Evolutionary conservation across 2,888 invertebrate species (phyloP), one percentile per base, ranked within the genome.

Genomic region (Sarcophaga rosellei): DNA sequence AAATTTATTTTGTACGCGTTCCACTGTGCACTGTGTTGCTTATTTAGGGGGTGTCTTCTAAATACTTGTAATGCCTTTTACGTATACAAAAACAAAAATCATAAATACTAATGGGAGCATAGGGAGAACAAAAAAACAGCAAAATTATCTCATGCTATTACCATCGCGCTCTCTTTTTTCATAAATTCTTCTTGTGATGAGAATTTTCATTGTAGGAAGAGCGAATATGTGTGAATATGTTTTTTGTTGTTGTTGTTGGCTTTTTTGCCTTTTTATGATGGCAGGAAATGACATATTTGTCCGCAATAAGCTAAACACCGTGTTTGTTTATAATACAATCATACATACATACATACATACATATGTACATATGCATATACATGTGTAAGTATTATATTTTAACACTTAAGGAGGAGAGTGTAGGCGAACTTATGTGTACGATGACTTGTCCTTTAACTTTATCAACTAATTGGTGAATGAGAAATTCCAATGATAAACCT

Each of bases 261-360:
- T 20, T n/a, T n/a, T 8, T 35, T 59, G n/a, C 59, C n/a, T 35
- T 72, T 35, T 61, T 57, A 20, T 45, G 66, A 63, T 20, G 75
- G 44, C 69, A 70, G 84, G 76, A 80, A 81, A 72, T 77, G 73
- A 75, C 74, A 79, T 72, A 79, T 79, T 72, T 66, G 65, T 76
- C 20, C 57, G 17, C 73, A 53, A 83, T 68, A 78, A 83, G 83
- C 68, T 69, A 78, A 78, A 78, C 23, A 62, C 70, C 63, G 63
- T 72, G 57, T 61, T 69, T 45, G 47, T 70, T 62, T 61, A 73
- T 53, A 63, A 75, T 47, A 63, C 47, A 17, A 12, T 23, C 12
- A 75, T 17, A 44, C 17, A 47, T 21, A 61, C 12, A 25, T n/a
- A 23, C 59, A 70, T 65, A 44, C 53, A n/a, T 62, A 69, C 23